Base-by-base conservation (phyloP, 2,888 invertebrate genomes). In the Hermodice carunculata region DNA sequence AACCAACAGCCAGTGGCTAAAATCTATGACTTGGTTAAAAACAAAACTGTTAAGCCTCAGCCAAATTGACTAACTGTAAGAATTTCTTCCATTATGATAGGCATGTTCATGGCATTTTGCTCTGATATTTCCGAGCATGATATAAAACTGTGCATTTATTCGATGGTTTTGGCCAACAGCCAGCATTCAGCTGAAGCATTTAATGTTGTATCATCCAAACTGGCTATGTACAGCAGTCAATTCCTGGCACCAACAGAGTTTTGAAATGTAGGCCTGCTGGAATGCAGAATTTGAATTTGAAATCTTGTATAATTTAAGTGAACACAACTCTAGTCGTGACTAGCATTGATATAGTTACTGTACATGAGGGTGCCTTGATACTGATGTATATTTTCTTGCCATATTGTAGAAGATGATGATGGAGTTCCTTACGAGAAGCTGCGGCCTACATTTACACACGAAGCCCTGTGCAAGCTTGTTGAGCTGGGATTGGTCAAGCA, bases 361-460 rank as follows among this genome's bases (percentile, higher is more conserved):
- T 19, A 46, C 14, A n/a, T 19, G n/a, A 17, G 24, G 31, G 3
- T 51, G 31, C 22, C 24, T 22, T 26, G 56, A 66, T 5, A 40
- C 44, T 37, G 29, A 26, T 3, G 52, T n/a, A 46, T 49, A 14
- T 56, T 66, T 28, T 14, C 8, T 17, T 11, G 28, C 24, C 8
- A 58, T 14, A 6, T 60, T 5, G 28, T 17, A 14, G 61, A 26
- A 2, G 61, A 57, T 26, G 74, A 71, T 22, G 78, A 75, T 31
- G 77, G 74, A 52, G 77, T 82, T 22, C 70, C 73, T 2, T 82
- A 81, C 66, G 80, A 81, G 56, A 62, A 71, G 17, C 64, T 82
- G 29, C 65, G 80, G 43, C 81, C 82, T 5, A 81, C 82, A 14
- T 81, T 78, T 64, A 81, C 82, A 2, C 81, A 81, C 52, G 82